phyloP scores from a whole-genome alignment of 2,888 invertebrate species.

The Acrocyrtus sp. region DNA sequence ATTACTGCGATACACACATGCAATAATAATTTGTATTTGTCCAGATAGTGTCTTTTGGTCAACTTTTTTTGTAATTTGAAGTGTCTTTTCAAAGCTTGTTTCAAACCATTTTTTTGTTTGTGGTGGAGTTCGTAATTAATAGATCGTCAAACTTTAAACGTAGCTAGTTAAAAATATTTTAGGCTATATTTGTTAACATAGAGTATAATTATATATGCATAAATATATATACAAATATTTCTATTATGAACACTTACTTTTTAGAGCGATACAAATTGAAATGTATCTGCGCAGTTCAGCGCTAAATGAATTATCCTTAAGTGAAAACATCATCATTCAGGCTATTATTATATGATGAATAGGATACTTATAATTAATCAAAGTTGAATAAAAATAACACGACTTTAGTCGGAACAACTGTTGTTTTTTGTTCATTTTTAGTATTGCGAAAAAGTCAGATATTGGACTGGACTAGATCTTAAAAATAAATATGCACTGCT shows the following conservation, averaged over 20 bases:
- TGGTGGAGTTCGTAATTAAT: conserved; percentile 1
- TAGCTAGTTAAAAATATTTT: background rate
- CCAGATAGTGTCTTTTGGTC: no score
- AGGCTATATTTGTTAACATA: background rate
- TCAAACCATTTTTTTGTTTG: conserved; percentile 9
- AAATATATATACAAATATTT: background rate
- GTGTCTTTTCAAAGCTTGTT: conserved; percentile 14
- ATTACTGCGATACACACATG: no score
- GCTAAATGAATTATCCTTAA: conserved; percentile 39
- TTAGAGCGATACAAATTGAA: conserved; percentile 1
- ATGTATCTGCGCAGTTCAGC: conserved; percentile 7
- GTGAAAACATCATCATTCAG: conserved; percentile 21
- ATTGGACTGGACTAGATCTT: no score
- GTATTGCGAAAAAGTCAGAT: no score
- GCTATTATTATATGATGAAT: conserved; percentile 23
- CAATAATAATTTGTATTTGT: no score
- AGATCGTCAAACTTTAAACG: background rate
- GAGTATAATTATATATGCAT: background rate
- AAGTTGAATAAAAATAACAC: conserved; percentile 37
- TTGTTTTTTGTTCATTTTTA: background rate
- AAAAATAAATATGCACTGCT: no score
- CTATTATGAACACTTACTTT: background rate
- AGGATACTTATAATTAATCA: conserved; percentile 19
- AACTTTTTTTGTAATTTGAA: conserved; percentile 27
- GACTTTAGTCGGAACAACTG: conserved; percentile 12